Evolutionary conservation across 2,113 vertebrate genomes (phyloP).

Genomic region (Strix aluco): DNA sequence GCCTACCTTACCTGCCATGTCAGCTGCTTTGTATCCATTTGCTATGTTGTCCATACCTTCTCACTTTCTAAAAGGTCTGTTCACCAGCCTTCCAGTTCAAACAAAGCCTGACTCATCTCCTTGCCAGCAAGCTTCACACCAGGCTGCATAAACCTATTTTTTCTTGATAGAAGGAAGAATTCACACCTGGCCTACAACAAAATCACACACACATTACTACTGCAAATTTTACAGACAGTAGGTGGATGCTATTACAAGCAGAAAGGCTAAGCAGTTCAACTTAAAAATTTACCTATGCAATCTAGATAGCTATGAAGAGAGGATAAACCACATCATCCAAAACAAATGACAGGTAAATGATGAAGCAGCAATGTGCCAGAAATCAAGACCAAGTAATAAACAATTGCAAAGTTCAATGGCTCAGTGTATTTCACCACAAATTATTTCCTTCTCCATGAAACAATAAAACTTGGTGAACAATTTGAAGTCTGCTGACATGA

Average conservation of each 20-base stretch:
- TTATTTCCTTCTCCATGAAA: constrained; percentile 21
- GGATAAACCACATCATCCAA: neutral
- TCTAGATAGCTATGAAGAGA: neutral
- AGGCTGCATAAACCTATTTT: neutral
- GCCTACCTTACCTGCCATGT: neutral
- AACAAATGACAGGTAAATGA: constrained; percentile 10
- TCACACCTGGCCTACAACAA: neutral
- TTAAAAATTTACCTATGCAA: neutral
- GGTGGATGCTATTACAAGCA: neutral
- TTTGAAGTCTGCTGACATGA: constrained; percentile 35
- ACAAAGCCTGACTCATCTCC: neutral
- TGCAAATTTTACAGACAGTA: neutral
- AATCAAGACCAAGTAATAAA: constrained; percentile 41
- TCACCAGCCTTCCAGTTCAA: neutral
- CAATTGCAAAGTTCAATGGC: constrained; percentile 37
- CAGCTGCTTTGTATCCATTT: neutral
- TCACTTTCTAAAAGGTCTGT: neutral
- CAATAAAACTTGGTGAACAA: constrained; percentile 21
- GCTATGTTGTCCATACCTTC: neutral
- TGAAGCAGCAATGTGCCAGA: neutral
- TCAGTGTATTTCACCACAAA: neutral
- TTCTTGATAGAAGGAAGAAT: neutral
- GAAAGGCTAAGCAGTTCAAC: neutral
- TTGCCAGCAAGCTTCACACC: neutral
- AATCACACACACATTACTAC: neutral